Percentiles rank a stretch among this genome's conserved stretches.
phyloP scores from a whole-genome alignment of 2,888 invertebrate genomes.

The Cataglyphis cursor region DNA sequence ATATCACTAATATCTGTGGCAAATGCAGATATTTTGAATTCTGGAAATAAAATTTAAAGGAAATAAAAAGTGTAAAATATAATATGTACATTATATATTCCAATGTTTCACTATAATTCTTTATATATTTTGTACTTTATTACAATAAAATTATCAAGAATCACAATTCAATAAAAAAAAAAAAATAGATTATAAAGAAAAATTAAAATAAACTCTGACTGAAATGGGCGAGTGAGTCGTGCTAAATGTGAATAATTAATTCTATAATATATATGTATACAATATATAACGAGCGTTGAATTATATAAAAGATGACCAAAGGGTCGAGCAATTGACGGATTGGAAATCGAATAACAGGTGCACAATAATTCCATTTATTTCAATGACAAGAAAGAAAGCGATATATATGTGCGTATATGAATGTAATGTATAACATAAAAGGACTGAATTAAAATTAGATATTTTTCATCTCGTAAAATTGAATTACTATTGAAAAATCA shows the following conservation, averaged over 20 bases:
- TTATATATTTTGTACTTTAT: not conserved
- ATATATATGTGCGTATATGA: not conserved
- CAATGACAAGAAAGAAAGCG: slow-evolving; percentile 17
- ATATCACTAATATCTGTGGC: not conserved
- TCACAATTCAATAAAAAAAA: not conserved
- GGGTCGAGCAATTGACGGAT: slow-evolving; percentile 14
- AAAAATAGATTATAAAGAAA: not conserved
- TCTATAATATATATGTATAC: not conserved
- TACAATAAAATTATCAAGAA: not conserved
- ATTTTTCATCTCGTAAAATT: slow-evolving; percentile 16
- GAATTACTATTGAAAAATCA: slow-evolving; percentile 14
- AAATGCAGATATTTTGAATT: not conserved
- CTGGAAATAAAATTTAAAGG: not conserved
- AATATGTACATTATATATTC: not conserved
- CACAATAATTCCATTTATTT: slow-evolving; percentile 42
- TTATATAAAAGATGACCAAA: slow-evolving; percentile 12
- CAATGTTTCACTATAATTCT: not conserved
- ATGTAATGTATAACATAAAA: slow-evolving; percentile 15
- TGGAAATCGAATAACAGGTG: slow-evolving; percentile 41
- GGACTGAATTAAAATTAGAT: slow-evolving; percentile 7
- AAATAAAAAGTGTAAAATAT: not conserved
- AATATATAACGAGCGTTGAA: slow-evolving; percentile 26
- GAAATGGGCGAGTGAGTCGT: not conserved
- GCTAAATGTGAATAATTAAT: slow-evolving; percentile 9
- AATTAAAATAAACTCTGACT: not conserved